Percentiles rank a stretch among this genome's conserved stretches.
phyloP scores from a whole-genome alignment of 2,888 invertebrate species.

The Scrobipalpa costella region DNA sequence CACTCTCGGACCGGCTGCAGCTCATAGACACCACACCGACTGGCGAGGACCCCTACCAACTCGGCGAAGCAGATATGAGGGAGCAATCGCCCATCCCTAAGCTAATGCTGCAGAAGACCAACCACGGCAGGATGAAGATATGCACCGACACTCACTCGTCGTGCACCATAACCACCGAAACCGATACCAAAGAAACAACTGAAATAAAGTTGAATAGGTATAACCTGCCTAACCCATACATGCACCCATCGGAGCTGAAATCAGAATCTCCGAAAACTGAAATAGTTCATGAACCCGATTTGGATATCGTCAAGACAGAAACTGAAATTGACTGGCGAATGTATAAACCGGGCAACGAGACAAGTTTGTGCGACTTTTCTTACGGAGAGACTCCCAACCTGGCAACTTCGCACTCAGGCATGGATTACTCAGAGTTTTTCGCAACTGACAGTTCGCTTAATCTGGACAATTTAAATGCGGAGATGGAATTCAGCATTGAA shows the following conservation, averaged over 20 bases:
- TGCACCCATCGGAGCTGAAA: conserved; percentile 44
- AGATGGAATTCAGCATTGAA: conserved; percentile 39
- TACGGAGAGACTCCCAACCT: conserved; percentile 59
- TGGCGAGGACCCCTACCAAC: conserved; percentile 71
- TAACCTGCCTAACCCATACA: conserved; percentile 46
- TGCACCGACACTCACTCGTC: conserved; percentile 47
- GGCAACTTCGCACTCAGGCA: conserved; percentile 47
- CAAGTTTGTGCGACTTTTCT: conserved; percentile 62
- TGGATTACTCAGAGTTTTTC: conserved; percentile 60
- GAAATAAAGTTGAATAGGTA: conserved; percentile 47
- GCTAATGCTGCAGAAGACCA: conserved; percentile 68
- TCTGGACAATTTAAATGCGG: conserved; percentile 48
- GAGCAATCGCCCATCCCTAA: conserved; percentile 76
- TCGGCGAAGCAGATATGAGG: conserved; percentile 72
- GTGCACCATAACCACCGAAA: conserved; percentile 41
- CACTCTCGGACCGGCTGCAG: conserved; percentile 64
- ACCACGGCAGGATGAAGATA: conserved; percentile 58
- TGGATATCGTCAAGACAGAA: conserved; percentile 59
- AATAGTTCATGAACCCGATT: conserved; percentile 51
- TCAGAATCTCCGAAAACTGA: conserved; percentile 45
- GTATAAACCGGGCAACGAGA: conserved; percentile 51
- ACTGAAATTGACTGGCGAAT: conserved; percentile 58
- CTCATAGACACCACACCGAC: conserved; percentile 72
- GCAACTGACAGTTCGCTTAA: conserved; percentile 47
- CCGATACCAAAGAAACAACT: conserved; percentile 37